A percentile compares a stretch with the other conserved stretches of the same genome.
Evolutionary conservation across 2,797 vertebrate species (phyloP).

Genomic region (Intellagama lesueurii): DNA sequence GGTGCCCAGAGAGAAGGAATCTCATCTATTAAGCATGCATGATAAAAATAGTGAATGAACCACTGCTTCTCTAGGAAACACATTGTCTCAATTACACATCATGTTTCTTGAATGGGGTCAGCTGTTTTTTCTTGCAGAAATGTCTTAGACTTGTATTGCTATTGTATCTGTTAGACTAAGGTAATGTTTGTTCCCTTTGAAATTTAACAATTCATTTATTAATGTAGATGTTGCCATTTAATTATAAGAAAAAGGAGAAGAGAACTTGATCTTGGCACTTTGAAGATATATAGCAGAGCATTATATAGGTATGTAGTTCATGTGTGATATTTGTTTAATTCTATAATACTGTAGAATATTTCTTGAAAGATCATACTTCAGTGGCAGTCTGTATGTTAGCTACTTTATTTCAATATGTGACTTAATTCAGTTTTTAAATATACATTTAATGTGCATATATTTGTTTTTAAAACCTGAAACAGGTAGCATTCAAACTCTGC

Average conservation of each 20-base stretch:
- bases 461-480: neutral
- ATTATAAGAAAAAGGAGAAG: neutral
- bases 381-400: neutral
- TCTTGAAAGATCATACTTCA: neutral
- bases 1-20: neutral
- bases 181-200: neutral
- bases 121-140: neutral
- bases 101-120: neutral
- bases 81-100: neutral
- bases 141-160: neutral
- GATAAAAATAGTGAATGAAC: conserved; percentile 9
- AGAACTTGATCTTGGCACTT: neutral
- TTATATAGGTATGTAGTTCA: conserved; percentile 7
- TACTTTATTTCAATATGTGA: neutral
- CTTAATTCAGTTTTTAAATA: neutral
- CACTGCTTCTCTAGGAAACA: neutral
- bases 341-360: neutral
- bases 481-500: neutral
- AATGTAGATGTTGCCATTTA: conserved; percentile 18
- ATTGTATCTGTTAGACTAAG: neutral
- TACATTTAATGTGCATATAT: neutral
- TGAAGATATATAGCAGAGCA: neutral
- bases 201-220: neutral
- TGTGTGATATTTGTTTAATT: conserved; percentile 1
- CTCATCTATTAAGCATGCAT: neutral